Conservation (phyloP, 2,797 vertebrate genomes). For the Eutrigla gurnardus region DNA sequence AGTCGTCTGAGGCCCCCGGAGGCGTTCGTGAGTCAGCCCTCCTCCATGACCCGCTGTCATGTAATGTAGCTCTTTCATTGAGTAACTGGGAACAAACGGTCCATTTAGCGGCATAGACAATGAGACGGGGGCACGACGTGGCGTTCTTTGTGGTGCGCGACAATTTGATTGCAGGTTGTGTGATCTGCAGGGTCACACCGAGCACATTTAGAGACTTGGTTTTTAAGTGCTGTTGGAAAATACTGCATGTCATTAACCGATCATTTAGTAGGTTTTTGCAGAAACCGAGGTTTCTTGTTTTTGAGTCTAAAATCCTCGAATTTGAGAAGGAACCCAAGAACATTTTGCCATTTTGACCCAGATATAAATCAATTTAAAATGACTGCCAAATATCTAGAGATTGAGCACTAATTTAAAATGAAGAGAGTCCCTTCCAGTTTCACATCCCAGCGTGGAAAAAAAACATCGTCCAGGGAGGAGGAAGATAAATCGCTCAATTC, state of each 20-base stretch:
- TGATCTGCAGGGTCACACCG: conserved; percentile 21
- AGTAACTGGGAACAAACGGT: conserved; percentile 13
- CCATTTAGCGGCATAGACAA: background rate
- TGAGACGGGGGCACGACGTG: conserved; percentile 10
- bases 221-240: background rate
- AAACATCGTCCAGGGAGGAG: background rate
- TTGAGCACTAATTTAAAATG: background rate
- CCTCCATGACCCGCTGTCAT: conserved; percentile 27
- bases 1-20: background rate
- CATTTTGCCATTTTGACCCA: conserved; percentile 1
- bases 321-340: background rate
- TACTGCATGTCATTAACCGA: background rate
- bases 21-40: conserved; percentile 5
- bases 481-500: background rate
- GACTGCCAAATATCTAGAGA: background rate
- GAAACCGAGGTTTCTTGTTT: background rate
- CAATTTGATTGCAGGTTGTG: conserved; percentile 35
- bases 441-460: background rate
- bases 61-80: conserved; percentile 19
- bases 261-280: background rate
- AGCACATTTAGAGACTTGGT: conserved; percentile 2
- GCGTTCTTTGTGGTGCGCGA: background rate
- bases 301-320: background rate
- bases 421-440: background rate
- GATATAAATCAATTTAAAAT: background rate